These are phyloP conservation scores for Burhinus bistriatus DNA, from an alignment of 2,113 vertebrate genomes.

Conservation along the genomic window DNA sequence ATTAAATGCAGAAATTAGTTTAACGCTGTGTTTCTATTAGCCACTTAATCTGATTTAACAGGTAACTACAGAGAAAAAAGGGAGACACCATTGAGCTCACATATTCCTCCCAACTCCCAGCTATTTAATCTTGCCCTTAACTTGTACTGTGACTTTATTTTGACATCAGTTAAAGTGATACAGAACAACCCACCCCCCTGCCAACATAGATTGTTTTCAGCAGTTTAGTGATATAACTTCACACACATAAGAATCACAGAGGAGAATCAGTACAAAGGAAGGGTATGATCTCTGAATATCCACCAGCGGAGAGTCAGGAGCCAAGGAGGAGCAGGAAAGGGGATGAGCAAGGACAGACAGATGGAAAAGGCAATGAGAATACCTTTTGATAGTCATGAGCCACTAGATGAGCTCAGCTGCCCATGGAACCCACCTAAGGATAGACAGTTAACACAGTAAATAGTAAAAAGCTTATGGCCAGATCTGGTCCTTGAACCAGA, in stretches of 20 bases:
- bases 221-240: neutral
- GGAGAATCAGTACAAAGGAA: neutral
- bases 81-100: too few species aligned
- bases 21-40: too few species aligned
- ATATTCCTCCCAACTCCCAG: too few species aligned
- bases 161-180: too few species aligned
- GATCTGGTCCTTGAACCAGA: neutral
- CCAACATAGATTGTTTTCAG: neutral
- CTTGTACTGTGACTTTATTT: too few species aligned
- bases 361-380: neutral
- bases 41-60: too few species aligned
- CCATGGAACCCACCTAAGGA: neutral
- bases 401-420: neutral
- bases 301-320: neutral
- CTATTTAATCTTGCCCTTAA: too few species aligned
- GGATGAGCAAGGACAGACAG: neutral
- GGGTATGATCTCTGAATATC: neutral
- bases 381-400: neutral
- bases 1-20: too few species aligned
- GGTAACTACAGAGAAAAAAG: too few species aligned
- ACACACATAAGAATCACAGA: neutral
- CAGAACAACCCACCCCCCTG: too few species aligned
- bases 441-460: neutral
- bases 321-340: neutral
- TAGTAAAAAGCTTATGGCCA: neutral